Evolutionary conservation across 1,140 invertebrate species (phyloP), one percentile per base, ranked within the genome.

Genomic region (Drosophila carrolli): DNA sequence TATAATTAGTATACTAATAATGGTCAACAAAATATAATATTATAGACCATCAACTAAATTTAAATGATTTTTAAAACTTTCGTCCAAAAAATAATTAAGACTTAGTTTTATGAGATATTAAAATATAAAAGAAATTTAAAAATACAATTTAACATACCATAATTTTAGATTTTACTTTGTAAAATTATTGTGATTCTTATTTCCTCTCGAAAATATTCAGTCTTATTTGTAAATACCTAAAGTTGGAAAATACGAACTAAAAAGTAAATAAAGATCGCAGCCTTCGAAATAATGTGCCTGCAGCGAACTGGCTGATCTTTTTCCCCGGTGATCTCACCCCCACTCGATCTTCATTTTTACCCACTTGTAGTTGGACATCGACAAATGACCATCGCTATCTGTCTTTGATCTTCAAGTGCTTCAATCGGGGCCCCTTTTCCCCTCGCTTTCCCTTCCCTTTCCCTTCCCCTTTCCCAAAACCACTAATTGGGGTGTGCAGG

Each of bases 381-480:
- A 71, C 54, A 71, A 71, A 71, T 68, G 57, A 75, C 72, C 72
- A 75, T 71, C 72, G 73, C 54, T 75, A 75, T 54, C 62, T 66
- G 43, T 43, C 78, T 85, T 85, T 81, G 82, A 85, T 86, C 78
- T 74, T 78, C 53, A 48, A 83, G 62, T 29, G 29, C 51, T 54
- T 54, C 23, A 41, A 54, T 43, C 37, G 38, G 27, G 23, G 19
- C 46, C 27, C 63, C 23, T 11, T 40, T 23, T 23, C 23, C 23
- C 4, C 4, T 23, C 47, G 13, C 16, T 43, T 40, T 37, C 23
- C 23, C 23, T 23, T 23, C 47, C 16, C 16, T 43, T 40, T 37
- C 43, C 27, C 23, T 5, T 10, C 9, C 66, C 32, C 14, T n/a
- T 48, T 55, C 4, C 19, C 19, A 10, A 35, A 53, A 37, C 46